Conservation (phyloP, 2,797 vertebrate genomes). For the Neosilurus hyrtlii region DNA sequence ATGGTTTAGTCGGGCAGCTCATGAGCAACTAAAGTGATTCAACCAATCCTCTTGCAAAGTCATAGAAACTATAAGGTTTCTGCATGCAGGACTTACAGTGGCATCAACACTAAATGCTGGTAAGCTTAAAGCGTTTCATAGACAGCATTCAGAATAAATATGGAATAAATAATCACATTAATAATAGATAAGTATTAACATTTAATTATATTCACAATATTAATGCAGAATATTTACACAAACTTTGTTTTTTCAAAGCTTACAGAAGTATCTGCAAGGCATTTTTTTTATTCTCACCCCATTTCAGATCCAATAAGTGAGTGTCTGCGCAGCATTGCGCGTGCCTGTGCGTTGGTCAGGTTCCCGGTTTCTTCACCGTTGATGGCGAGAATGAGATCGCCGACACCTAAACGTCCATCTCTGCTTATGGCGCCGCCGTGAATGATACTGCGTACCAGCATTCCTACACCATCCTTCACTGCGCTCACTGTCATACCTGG, state of each 20-base stretch:
- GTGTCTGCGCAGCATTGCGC: constrained; percentile 91
- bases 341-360: constrained; percentile 87
- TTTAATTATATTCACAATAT: no score
- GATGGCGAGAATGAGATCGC: constrained; percentile 90
- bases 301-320: constrained; percentile 91
- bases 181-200: no score
- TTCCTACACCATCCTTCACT: constrained; percentile 86
- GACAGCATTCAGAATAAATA: neutral
- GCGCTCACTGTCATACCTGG: constrained; percentile 96
- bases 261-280: neutral
- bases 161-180: no score
- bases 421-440: constrained; percentile 91
- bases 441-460: constrained; percentile 93
- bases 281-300: constrained; percentile 73
- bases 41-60: constrained; percentile 47
- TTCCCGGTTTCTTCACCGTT: constrained; percentile 87
- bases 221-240: neutral
- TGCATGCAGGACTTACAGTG: neutral
- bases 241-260: neutral
- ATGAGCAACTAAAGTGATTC: constrained; percentile 7
- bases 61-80: constrained; percentile 24
- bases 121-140: neutral
- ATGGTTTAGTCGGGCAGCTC: constrained; percentile 23
- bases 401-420: constrained; percentile 87
- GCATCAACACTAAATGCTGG: constrained; percentile 26